Evolutionary conservation across 2,113 vertebrate species (phyloP).

Genomic region (Andinoacara biseriatus): DNA sequence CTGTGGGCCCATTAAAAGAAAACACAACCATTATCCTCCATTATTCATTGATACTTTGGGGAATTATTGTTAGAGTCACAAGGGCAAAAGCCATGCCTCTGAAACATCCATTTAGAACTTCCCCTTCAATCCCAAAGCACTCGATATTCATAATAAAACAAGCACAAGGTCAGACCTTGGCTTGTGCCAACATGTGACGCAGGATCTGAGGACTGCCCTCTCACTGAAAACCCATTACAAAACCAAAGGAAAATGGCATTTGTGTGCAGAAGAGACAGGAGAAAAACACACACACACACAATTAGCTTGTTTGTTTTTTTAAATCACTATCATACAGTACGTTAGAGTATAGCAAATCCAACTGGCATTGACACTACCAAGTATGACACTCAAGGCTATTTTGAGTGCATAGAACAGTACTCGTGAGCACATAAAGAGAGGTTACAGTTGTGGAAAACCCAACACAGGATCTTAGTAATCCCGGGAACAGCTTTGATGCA

Average conservation of each 20-base stretch:
- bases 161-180: conserved; percentile 87
- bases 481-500: neutral
- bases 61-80: conserved; percentile 57
- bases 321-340: neutral
- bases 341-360: neutral
- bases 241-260: conserved; percentile 83
- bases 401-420: neutral
- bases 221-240: conserved; percentile 86
- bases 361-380: neutral
- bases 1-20: conserved; percentile 42
- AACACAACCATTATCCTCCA: conserved; percentile 42
- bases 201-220: conserved; percentile 85
- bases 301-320: neutral
- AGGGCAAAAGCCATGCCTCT: conserved; percentile 27
- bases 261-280: neutral
- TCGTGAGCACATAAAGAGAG: neutral
- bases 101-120: conserved; percentile 57
- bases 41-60: conserved; percentile 52
- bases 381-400: neutral
- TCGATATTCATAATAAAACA: conserved; percentile 84
- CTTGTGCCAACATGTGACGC: conserved; percentile 86
- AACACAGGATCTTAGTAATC: neutral
- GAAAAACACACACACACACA: neutral
- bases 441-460: neutral
- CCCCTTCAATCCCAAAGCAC: conserved; percentile 78